Base-by-base conservation (phyloP, 2,888 invertebrate species). In the Lamellibrachia columna region DNA sequence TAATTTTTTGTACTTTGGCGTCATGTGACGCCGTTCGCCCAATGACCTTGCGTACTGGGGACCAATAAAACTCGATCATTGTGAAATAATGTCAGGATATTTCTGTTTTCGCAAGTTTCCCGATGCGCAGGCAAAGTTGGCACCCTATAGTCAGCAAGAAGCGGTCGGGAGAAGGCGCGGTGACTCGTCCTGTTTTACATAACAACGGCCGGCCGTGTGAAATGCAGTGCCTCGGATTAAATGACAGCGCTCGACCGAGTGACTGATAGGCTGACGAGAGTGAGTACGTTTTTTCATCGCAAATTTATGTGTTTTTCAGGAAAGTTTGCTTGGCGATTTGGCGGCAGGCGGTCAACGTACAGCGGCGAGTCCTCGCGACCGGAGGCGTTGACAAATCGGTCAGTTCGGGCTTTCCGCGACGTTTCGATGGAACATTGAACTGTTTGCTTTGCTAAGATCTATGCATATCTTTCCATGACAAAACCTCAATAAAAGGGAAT, bases 41-140 rank as follows among this genome's bases (percentile, higher is more conserved):
- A 93, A 93, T 93, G 90, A 91, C 91, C 91, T 92, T 91, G 93
- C 92, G 92, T 91, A 53, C 92, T 92, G 92, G 92, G 90, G 92
- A 93, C 58, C 93, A 92, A 93, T 93, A 93, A 93, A 93, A 93
- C 93, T 93, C 93, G 75, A 92, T 93, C 93, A 92, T 91, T 93
- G 93, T 55, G 90, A 53, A 91, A 91, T 52, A 91, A 58, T 58
- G 91, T 52, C 75, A 28, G 75, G 75, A 75, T 75, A 75, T 75
- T 75, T 75, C 75, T 75, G 75, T 75, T 75, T 75, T 75, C 75
- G 75, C 75, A 75, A 11, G 75, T 75, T 75, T 75, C 75, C 75
- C 75, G 22, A 75, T 75, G n/a, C 75, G 22, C 75, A 75, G 75
- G 75, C 75, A 75, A 75, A 75, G 75, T 75, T 75, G 75, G 75